A percentile compares a stretch with the other conserved stretches of the same genome.
Conservation (phyloP, 2,888 invertebrate genomes). For the Siphonodentalium dalli region DNA sequence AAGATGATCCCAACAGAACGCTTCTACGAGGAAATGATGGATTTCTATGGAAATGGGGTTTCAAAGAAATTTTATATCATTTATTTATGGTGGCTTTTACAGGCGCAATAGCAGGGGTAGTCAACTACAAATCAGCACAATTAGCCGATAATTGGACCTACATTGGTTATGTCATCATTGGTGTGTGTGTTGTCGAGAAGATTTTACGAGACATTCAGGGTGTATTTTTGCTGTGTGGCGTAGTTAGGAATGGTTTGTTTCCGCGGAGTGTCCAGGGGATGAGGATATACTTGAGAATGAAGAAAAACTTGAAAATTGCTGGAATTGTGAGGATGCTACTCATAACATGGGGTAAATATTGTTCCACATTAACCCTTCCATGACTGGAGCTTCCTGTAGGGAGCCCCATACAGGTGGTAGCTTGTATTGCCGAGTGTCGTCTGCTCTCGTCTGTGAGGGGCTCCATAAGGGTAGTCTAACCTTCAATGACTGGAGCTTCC, state of each 20-base stretch:
- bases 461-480: too few species aligned
- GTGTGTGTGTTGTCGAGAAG: conserved; percentile 51
- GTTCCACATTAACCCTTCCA: too few species aligned
- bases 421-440: too few species aligned
- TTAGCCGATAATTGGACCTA: conserved; percentile 33
- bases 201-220: conserved; percentile 49
- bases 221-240: conserved; percentile 52
- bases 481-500: too few species aligned
- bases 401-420: too few species aligned
- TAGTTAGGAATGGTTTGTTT: conserved; percentile 52
- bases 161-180: conserved; percentile 52
- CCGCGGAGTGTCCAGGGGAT: conserved; percentile 37
- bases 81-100: conserved; percentile 41
- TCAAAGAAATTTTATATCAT: conserved; percentile 50
- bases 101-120: conserved; percentile 40
- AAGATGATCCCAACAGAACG: too few species aligned
- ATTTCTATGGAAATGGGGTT: conserved; percentile 54
- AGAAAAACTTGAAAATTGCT: conserved; percentile 37
- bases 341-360: conserved; percentile 51
- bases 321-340: conserved; percentile 46
- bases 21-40: conserved; percentile 14
- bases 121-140: conserved; percentile 38
- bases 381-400: too few species aligned
- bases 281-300: conserved; percentile 34
- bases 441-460: too few species aligned